Evolutionary conservation across 2,797 vertebrate genomes (phyloP).

Genomic region (Lacerta bilineata): DNA sequence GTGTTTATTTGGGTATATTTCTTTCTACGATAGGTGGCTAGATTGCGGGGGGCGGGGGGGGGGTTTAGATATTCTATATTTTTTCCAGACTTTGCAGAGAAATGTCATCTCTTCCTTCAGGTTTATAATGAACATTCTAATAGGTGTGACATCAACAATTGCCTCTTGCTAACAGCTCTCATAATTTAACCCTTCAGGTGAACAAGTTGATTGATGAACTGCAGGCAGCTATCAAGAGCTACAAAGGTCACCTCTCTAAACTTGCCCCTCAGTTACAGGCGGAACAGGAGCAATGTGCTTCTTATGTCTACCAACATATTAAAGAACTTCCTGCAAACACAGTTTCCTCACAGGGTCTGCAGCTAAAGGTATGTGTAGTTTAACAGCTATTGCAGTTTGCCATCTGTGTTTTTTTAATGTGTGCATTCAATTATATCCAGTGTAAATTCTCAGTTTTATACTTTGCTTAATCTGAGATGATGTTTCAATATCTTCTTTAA

Average conservation of each 20-base stretch:
- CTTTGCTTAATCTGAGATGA: neutral
- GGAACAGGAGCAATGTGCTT: constrained; percentile 65
- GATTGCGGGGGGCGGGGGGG: neutral
- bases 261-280: constrained; percentile 63
- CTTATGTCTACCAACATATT: constrained; percentile 59
- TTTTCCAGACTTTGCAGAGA: constrained; percentile 28
- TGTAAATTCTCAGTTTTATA: neutral
- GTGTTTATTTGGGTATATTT: neutral
- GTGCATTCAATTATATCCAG: neutral
- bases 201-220: constrained; percentile 73
- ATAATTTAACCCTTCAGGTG: constrained; percentile 74
- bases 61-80: neutral
- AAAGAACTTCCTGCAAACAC: constrained; percentile 57
- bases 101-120: neutral
- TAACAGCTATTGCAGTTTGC: neutral
- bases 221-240: constrained; percentile 71
- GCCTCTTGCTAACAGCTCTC: constrained; percentile 67
- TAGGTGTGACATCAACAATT: constrained; percentile 76
- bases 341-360: constrained; percentile 46
- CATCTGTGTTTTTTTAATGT: neutral
- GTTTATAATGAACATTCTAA: constrained; percentile 56
- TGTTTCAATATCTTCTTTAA: neutral
- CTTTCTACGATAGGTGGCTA: neutral
- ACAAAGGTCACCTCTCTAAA: constrained; percentile 67
- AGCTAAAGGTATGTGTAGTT: constrained; percentile 60